Conservation (phyloP, 2,888 invertebrate genomes). For the Amiota mariae region DNA sequence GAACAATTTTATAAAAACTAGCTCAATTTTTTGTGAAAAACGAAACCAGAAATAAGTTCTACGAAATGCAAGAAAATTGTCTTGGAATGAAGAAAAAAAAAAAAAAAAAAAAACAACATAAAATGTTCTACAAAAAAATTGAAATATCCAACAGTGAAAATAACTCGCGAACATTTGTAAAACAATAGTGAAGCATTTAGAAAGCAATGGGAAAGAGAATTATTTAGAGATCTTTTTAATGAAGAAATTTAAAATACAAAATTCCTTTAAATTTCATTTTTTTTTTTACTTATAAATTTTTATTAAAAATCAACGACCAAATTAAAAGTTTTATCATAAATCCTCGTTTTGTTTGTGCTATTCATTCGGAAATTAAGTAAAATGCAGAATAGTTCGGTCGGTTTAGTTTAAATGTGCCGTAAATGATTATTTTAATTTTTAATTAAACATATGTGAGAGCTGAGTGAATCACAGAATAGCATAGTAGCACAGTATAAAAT, state of each 20-base stretch:
- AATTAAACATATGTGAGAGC: constrained; percentile 65
- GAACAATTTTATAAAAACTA: constrained; percentile 44
- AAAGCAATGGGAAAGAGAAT: too few relatives aligned
- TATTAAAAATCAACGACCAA: background rate
- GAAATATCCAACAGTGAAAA: constrained; percentile 65
- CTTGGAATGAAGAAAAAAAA: constrained; percentile 25
- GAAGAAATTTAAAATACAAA: background rate
- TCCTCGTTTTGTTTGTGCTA: too few relatives aligned
- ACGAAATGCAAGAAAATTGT: constrained; percentile 37
- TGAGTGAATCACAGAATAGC: constrained; percentile 14
- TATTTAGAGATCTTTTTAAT: too few relatives aligned
- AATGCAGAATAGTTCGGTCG: constrained; percentile 70
- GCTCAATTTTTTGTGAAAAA: constrained; percentile 48
- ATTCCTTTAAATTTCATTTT: background rate
- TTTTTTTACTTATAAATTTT: background rate
- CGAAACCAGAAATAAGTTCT: constrained; percentile 38
- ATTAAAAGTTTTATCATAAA: background rate
- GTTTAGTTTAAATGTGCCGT: constrained; percentile 70
- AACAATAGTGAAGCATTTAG: constrained; percentile 57
- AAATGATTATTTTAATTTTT: constrained; percentile 71
- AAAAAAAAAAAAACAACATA: too few relatives aligned
- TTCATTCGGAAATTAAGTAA: constrained; percentile 66
- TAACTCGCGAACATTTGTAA: constrained; percentile 67
- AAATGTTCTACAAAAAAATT: too few relatives aligned
- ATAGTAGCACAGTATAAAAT: constrained; percentile 53